A percentile compares a stretch with the other conserved stretches of the same genome.
These are phyloP conservation scores for Hippolais icterina DNA, from an alignment of 2,113 vertebrate species.

Conservation along the genomic window DNA sequence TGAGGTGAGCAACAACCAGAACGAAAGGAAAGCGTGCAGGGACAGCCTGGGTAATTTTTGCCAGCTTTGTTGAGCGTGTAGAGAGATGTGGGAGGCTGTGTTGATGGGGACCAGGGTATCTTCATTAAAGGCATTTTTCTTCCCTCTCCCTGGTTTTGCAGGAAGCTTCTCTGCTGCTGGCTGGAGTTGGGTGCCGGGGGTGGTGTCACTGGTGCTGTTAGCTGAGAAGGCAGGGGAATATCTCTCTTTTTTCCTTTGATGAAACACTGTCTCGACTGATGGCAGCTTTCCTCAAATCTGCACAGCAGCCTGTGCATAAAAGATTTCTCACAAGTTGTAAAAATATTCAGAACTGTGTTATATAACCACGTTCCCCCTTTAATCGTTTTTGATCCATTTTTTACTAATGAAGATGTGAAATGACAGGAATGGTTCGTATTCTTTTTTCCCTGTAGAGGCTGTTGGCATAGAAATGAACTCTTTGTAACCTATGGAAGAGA, in stretches of 20 bases:
- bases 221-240: not conserved
- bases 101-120: not conserved
- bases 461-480: slow-evolving; percentile 36
- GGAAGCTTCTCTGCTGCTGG: not conserved
- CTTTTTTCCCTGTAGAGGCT: not conserved
- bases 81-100: not conserved
- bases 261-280: not conserved
- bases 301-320: rapidly evolving
- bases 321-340: not conserved
- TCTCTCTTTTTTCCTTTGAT: not conserved
- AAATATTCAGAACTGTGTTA: not conserved
- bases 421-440: not conserved
- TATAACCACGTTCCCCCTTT: not conserved
- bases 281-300: not conserved
- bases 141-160: not conserved
- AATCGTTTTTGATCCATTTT: slow-evolving; percentile 3
- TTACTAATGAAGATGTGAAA: slow-evolving; percentile 16
- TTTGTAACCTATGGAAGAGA: not conserved
- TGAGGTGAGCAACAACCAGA: not conserved
- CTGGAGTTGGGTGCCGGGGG: not conserved
- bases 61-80: not conserved
- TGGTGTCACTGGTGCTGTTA: not conserved
- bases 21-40: rapidly evolving
- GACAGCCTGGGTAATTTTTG: not conserved
- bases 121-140: not conserved